Evolutionary conservation across 2,113 vertebrate genomes (phyloP).

Genomic region (Dromiciops gliroides): DNA sequence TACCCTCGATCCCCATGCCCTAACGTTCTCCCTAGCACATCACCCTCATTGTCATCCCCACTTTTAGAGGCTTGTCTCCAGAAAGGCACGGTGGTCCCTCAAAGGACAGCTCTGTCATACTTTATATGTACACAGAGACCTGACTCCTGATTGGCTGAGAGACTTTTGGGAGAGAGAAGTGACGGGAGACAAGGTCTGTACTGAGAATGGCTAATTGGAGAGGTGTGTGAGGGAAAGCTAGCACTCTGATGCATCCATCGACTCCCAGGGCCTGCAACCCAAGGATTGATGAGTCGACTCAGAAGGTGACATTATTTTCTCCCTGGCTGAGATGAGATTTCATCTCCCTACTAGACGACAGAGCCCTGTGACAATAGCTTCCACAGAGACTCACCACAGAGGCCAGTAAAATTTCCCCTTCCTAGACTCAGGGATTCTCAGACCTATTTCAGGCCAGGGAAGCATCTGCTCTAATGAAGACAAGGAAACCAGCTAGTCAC

Average conservation of each 20-base stretch:
- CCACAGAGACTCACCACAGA: neutral
- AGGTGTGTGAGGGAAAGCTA: too few species aligned
- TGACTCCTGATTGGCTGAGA: too few species aligned
- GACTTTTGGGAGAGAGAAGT: neutral
- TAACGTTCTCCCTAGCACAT: neutral
- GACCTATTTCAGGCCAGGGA: neutral
- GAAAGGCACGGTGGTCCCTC: neutral
- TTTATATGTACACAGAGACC: neutral
- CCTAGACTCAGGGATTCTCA: neutral
- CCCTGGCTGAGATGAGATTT: neutral
- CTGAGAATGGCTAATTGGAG: too few species aligned
- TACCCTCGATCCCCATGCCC: neutral
- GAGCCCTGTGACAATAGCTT: neutral
- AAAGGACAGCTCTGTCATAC: neutral
- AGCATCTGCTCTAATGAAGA: neutral
- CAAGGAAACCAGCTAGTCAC: neutral
- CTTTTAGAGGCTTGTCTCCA: too few species aligned
- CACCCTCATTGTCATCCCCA: too few species aligned
- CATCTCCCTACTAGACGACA: neutral
- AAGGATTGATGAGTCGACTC: neutral
- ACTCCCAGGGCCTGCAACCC: neutral
- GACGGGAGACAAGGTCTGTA: neutral
- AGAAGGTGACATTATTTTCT: neutral
- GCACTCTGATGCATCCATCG: too few species aligned
- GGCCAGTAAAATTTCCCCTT: neutral